Percentiles rank a stretch among this genome's conserved stretches.
phyloP scores from a whole-genome alignment of 2,888 invertebrate species.

The Hemicrepidius hirtus region DNA sequence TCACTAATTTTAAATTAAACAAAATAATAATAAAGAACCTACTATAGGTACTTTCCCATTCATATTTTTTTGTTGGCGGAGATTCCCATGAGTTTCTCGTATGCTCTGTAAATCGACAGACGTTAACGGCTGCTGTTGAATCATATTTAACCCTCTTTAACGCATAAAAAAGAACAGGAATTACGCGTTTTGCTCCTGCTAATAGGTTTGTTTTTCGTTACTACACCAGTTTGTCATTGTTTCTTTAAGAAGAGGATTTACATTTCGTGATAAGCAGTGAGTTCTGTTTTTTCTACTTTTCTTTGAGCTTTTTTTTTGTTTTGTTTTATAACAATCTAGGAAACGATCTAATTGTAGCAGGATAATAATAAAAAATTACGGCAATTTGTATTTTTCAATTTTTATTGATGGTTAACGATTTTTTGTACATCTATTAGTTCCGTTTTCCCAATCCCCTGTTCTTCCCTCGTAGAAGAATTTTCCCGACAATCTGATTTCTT shows the following conservation, averaged over 20 bases:
- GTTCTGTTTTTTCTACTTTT: not conserved
- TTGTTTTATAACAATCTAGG: no score
- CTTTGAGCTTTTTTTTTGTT: not conserved
- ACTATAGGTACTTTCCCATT: not conserved
- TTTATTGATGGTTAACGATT: no score
- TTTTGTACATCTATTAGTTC: no score
- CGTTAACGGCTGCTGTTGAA: not conserved
- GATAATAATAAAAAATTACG: no score
- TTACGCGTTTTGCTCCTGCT: slow-evolving; percentile 35
- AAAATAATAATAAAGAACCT: not conserved
- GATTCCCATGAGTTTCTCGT: not conserved
- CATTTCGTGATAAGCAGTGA: slow-evolving; percentile 4
- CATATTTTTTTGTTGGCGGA: not conserved
- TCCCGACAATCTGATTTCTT: no score
- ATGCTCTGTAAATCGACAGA: not conserved
- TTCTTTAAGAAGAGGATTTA: not conserved
- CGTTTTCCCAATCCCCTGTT: no score
- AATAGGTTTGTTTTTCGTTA: slow-evolving; percentile 18
- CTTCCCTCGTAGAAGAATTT: no score
- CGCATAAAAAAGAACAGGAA: slow-evolving; percentile 30
- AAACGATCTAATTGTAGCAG: no score
- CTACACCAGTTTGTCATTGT: not conserved
- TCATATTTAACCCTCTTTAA: slow-evolving; percentile 19
- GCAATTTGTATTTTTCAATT: no score
- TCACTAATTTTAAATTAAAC: not conserved